Conservation (phyloP, 1,140 invertebrate species). For the Pseudomyrmex pallidus region DNA sequence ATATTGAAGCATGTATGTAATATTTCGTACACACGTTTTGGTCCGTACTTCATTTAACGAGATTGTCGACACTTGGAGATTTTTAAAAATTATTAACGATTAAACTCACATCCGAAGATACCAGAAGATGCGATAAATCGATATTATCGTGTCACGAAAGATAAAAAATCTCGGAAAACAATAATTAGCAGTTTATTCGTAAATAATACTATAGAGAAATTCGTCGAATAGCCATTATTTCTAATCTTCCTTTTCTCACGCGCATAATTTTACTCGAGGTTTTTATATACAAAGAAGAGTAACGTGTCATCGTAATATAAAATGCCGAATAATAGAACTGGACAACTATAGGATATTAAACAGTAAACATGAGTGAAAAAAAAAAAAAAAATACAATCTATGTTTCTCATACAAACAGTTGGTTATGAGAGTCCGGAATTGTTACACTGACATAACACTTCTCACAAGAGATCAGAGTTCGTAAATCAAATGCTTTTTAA, state of each 20-base stretch:
- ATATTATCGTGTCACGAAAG: neutral
- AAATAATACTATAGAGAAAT: neutral
- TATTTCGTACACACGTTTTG: slow-evolving; percentile 16
- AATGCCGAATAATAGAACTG: slow-evolving; percentile 66
- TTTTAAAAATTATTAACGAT: slow-evolving; percentile 18
- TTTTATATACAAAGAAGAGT: slow-evolving; percentile 61
- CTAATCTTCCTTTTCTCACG: slow-evolving; percentile 68
- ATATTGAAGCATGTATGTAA: neutral
- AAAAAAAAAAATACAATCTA: slow-evolving; percentile 67
- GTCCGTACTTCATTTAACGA: too few species aligned
- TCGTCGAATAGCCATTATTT: slow-evolving; percentile 62
- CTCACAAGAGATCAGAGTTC: slow-evolving; percentile 2
- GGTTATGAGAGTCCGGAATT: slow-evolving; percentile 68
- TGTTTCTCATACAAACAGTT: slow-evolving; percentile 72
- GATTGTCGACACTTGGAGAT: too few species aligned
- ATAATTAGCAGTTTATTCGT: slow-evolving; percentile 6
- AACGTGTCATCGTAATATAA: slow-evolving; percentile 67
- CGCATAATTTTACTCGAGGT: slow-evolving; percentile 59
- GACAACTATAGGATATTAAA: slow-evolving; percentile 64
- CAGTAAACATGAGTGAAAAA: slow-evolving; percentile 64
- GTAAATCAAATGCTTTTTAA: neutral
- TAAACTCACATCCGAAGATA: slow-evolving; percentile 2
- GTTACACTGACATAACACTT: slow-evolving; percentile 52
- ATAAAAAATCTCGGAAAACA: neutral
- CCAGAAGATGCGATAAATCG: slow-evolving; percentile 9